Percentiles rank a stretch among this genome's conserved stretches.
Conservation (phyloP, 2,113 vertebrate genomes). For the Xenopus laevis region DNA sequence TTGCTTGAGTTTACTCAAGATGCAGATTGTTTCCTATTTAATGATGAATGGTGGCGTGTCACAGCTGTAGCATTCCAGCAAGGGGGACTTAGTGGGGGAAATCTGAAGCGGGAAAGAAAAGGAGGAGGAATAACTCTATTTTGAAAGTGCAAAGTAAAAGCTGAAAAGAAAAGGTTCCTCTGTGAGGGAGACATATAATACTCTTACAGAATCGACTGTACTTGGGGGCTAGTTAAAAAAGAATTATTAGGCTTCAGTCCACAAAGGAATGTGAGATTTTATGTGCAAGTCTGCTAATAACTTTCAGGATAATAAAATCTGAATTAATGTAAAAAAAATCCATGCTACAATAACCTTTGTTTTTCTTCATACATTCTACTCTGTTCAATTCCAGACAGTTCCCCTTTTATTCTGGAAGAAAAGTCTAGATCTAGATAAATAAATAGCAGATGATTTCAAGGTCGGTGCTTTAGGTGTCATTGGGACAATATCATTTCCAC, state of each 20-base stretch:
- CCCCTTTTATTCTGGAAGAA: no score
- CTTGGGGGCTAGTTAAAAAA: slow-evolving; percentile 10
- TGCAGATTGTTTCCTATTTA: slow-evolving; percentile 21
- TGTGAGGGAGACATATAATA: slow-evolving; percentile 38
- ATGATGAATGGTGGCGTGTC: slow-evolving; percentile 35
- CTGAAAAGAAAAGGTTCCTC: slow-evolving; percentile 34
- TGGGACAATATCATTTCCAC: no score
- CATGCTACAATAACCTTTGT: not conserved
- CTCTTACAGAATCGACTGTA: slow-evolving; percentile 25
- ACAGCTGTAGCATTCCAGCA: slow-evolving; percentile 26
- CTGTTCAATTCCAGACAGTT: no score
- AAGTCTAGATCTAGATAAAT: no score
- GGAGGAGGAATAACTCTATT: slow-evolving; percentile 32
- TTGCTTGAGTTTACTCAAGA: slow-evolving; percentile 9
- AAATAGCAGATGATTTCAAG: no score
- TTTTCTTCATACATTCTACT: no score
- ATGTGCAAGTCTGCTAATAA: slow-evolving; percentile 1
- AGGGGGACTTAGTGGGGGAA: slow-evolving; percentile 33
- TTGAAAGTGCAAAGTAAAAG: slow-evolving; percentile 17
- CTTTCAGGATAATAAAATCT: not conserved
- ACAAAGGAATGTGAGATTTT: slow-evolving; percentile 34
- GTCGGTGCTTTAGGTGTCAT: no score
- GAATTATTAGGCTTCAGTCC: slow-evolving; percentile 27
- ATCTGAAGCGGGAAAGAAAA: slow-evolving; percentile 13
- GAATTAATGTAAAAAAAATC: not conserved